Percentiles rank a stretch among this genome's conserved stretches.
These are phyloP conservation scores for Brachyistius frenatus DNA, from an alignment of 2,113 vertebrate genomes.

Conservation along the genomic window DNA sequence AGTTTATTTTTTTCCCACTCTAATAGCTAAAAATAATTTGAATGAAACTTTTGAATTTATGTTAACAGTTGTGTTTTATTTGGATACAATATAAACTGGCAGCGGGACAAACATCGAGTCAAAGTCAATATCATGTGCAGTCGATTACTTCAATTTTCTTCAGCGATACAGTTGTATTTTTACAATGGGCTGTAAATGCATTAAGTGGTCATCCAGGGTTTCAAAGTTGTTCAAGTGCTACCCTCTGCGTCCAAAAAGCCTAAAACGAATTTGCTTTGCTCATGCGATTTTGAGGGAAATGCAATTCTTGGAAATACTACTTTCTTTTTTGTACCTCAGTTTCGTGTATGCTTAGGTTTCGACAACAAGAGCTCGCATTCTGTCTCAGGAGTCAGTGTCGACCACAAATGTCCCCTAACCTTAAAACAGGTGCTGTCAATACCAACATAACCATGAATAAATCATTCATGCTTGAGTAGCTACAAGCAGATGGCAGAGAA, in stretches of 20 bases:
- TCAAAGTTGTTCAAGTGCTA: background rate
- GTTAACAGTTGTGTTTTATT: no score
- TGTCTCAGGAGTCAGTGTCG: background rate
- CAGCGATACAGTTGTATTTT: background rate
- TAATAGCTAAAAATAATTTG: no score
- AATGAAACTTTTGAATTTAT: no score
- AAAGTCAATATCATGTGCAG: no score
- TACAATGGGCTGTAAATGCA: background rate
- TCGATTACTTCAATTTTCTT: no score
- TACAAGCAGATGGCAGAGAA: background rate
- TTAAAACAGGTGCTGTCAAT: no score
- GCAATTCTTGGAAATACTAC: slow-evolving; percentile 2
- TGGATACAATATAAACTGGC: no score
- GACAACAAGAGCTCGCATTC: slow-evolving; percentile 1
- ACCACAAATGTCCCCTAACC: no score
- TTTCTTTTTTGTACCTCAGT: background rate
- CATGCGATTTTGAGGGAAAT: background rate
- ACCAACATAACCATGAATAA: background rate
- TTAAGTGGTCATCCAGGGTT: background rate
- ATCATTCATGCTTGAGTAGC: background rate
- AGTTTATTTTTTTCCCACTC: no score
- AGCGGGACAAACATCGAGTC: no score
- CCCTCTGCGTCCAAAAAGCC: no score
- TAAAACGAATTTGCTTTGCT: background rate
- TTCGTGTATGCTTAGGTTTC: slow-evolving; percentile 1